Evolutionary conservation across 2,888 invertebrate genomes (phyloP).

Genomic region (Apotomis betuletana): DNA sequence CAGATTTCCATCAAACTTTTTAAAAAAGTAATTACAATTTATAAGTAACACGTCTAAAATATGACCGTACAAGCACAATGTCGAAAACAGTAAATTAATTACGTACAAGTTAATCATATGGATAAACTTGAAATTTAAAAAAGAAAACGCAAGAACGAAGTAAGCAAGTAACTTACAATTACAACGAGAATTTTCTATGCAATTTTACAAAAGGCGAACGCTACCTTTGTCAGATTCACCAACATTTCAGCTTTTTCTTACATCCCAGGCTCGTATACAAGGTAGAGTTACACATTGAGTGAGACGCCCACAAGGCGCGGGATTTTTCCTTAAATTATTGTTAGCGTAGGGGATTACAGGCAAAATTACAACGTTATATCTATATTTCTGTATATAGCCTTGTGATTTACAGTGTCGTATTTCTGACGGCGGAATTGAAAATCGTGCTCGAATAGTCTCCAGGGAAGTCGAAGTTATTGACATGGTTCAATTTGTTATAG

Average conservation of each 20-base stretch:
- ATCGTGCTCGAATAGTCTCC: conserved; percentile 7
- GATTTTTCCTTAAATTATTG: conserved; percentile 50
- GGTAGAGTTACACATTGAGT: conserved; percentile 24
- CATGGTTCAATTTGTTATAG: conserved; percentile 2
- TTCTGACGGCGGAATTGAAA: conserved; percentile 23
- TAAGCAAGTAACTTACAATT: too few relatives aligned
- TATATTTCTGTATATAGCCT: conserved; percentile 12
- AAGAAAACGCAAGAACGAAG: too few relatives aligned
- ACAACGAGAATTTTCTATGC: too few relatives aligned
- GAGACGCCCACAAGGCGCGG: conserved; percentile 42
- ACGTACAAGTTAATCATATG: too few relatives aligned
- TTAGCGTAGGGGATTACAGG: conserved; percentile 50
- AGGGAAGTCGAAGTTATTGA: conserved; percentile 8
- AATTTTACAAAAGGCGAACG: not conserved
- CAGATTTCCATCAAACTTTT: too few relatives aligned
- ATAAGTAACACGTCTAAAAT: too few relatives aligned
- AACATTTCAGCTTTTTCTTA: conserved; percentile 9
- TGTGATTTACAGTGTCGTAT: conserved; percentile 23
- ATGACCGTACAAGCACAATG: too few relatives aligned
- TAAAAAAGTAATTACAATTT: too few relatives aligned
- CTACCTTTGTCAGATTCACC: not conserved
- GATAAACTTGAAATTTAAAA: too few relatives aligned
- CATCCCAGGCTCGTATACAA: conserved; percentile 4
- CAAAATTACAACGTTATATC: conserved; percentile 36
- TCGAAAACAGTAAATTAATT: too few relatives aligned